Percentiles rank a stretch among this genome's conserved stretches.
Conservation (phyloP, 2,797 vertebrate species). For the Emys orbicularis region DNA sequence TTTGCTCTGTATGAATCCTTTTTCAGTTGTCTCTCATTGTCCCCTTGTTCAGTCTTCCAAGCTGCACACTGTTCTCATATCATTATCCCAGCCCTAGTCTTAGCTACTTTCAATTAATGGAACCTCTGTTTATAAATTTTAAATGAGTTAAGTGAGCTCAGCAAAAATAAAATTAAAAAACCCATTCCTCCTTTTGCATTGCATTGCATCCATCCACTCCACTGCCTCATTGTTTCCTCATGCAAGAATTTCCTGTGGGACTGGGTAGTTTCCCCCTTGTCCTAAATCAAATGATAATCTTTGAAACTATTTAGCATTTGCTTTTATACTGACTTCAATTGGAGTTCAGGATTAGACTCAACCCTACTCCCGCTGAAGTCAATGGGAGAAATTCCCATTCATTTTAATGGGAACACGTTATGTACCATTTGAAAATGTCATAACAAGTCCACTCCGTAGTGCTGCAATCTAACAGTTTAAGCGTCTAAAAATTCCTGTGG, state of each 20-base stretch:
- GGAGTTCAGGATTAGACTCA: background rate
- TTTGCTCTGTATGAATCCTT: background rate
- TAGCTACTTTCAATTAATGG: slow-evolving; percentile 27
- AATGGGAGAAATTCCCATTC: slow-evolving; percentile 15
- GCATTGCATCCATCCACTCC: background rate
- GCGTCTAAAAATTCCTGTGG: background rate
- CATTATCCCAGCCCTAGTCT: slow-evolving; percentile 1
- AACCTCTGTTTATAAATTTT: slow-evolving; percentile 24
- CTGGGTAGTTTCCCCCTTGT: background rate
- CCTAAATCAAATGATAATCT: slow-evolving; percentile 3
- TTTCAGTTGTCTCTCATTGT: background rate
- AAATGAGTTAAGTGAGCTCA: slow-evolving; percentile 34
- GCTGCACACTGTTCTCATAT: background rate
- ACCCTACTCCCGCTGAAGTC: background rate
- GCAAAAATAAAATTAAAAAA: slow-evolving; percentile 21
- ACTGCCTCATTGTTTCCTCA: background rate
- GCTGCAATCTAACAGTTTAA: background rate
- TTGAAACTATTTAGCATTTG: background rate
- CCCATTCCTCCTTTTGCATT: slow-evolving; percentile 7
- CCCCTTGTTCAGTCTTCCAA: background rate
- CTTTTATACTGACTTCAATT: background rate
- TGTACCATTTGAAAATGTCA: background rate
- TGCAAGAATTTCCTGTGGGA: background rate
- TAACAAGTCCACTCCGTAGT: background rate
- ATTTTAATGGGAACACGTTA: background rate